These are phyloP conservation scores for Acanthisitta chloris DNA, from an alignment of 2,113 vertebrate genomes.

Conservation along the genomic window DNA sequence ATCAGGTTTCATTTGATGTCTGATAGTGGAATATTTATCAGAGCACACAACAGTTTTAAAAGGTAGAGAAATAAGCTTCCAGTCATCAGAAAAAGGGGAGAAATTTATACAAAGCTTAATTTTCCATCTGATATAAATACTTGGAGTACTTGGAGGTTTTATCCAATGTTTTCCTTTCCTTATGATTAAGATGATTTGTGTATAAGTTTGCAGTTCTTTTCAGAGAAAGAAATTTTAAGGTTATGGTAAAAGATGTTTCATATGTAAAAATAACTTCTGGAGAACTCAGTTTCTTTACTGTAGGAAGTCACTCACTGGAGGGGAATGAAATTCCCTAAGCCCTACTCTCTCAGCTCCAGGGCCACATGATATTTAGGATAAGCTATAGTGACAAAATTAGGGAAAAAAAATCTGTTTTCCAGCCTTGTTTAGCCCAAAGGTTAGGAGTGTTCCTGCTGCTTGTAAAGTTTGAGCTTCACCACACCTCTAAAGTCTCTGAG, in stretches of 20 bases:
- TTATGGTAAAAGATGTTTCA: neutral
- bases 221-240: neutral
- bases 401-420: neutral
- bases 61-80: neutral
- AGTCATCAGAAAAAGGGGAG: neutral
- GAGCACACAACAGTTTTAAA: neutral
- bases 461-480: neutral
- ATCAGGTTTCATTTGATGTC: neutral
- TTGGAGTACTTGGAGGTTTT: neutral
- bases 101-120: neutral
- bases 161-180: neutral
- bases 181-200: neutral
- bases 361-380: neutral
- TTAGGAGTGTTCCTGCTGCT: neutral
- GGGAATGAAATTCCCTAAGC: neutral
- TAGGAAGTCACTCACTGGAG: neutral
- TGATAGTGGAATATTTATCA: neutral
- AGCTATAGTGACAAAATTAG: neutral
- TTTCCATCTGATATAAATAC: neutral
- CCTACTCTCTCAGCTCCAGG: neutral
- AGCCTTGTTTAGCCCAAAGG: neutral
- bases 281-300: neutral
- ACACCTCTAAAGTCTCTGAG: accelerated
- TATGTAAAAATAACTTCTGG: neutral
- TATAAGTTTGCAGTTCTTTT: neutral